Percentiles rank a stretch among this genome's conserved stretches.
These are phyloP conservation scores for Oncorhynchus clarkii DNA, from an alignment of 2,113 vertebrate species.

Conservation along the genomic window DNA sequence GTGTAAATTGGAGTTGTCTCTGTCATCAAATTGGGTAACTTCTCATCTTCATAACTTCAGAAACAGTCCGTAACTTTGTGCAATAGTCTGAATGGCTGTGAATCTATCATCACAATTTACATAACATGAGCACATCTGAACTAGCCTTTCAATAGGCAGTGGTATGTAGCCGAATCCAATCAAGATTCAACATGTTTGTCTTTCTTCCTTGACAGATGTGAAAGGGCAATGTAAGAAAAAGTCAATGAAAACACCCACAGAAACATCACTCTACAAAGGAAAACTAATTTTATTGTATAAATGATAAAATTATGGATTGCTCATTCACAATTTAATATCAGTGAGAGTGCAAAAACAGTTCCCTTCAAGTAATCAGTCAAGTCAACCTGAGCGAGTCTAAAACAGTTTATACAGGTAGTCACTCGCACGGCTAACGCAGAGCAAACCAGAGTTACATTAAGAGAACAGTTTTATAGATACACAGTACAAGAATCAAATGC, in stretches of 20 bases:
- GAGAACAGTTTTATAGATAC: neutral
- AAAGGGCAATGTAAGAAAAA: neutral
- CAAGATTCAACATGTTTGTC: neutral
- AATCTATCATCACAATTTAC: no score
- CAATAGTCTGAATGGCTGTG: no score
- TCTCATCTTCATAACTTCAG: no score
- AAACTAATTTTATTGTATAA: constrained; percentile 40
- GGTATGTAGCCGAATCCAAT: neutral
- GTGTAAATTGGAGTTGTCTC: no score
- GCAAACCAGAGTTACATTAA: neutral
- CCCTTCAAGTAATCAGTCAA: constrained; percentile 19
- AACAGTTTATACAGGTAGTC: neutral
- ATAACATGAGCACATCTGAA: no score
- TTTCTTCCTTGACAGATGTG: neutral
- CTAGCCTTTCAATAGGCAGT: no score
- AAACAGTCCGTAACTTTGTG: no score
- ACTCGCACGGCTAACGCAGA: neutral
- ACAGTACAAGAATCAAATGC: neutral
- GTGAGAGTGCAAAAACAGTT: constrained; percentile 44
- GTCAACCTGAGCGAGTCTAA: constrained; percentile 24
- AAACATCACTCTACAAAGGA: neutral
- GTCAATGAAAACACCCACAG: neutral
- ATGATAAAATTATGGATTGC: constrained; percentile 32
- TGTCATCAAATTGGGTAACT: no score
- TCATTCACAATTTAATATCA: constrained; percentile 35